Conservation (phyloP, 2,113 vertebrate genomes). For the Propithecus coquereli region DNA sequence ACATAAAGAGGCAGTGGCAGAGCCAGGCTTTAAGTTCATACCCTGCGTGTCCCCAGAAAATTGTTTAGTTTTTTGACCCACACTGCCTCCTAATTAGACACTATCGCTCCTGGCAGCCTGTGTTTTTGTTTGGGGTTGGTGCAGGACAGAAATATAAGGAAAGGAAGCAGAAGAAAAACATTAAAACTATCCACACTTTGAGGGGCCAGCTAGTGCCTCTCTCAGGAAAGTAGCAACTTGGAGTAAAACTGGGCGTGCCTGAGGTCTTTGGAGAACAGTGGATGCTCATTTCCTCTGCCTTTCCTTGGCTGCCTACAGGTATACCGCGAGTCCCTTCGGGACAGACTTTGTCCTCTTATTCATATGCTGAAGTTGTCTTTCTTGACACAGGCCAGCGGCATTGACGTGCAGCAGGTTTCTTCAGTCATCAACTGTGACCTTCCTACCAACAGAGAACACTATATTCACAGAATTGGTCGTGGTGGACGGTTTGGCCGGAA, state of each 20-base stretch:
- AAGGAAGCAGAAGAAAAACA: background rate
- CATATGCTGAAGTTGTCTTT: background rate
- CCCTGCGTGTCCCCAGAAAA: background rate
- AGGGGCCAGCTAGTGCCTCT: constrained; percentile 22
- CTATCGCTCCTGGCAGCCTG: background rate
- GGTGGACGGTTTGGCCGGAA: too few species aligned
- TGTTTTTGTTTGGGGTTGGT: background rate
- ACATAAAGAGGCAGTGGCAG: background rate
- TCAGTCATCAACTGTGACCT: too few species aligned
- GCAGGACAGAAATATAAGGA: background rate
- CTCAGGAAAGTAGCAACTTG: constrained; percentile 76
- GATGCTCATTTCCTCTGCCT: background rate
- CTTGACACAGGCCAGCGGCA: constrained; percentile 72
- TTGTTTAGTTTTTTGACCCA: background rate
- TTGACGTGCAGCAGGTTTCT: too few species aligned
- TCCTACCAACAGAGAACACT: too few species aligned
- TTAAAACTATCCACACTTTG: background rate
- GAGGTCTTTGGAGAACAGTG: background rate
- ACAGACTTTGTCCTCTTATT: background rate
- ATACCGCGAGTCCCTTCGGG: accelerated
- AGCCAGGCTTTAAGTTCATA: constrained; percentile 7
- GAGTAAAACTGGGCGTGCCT: constrained; percentile 48
- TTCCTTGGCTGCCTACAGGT: constrained; percentile 54
- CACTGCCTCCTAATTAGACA: background rate
- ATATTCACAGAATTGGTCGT: too few species aligned